Conservation (phyloP, 2,113 vertebrate species). For the Dicentrarchus labrax region DNA sequence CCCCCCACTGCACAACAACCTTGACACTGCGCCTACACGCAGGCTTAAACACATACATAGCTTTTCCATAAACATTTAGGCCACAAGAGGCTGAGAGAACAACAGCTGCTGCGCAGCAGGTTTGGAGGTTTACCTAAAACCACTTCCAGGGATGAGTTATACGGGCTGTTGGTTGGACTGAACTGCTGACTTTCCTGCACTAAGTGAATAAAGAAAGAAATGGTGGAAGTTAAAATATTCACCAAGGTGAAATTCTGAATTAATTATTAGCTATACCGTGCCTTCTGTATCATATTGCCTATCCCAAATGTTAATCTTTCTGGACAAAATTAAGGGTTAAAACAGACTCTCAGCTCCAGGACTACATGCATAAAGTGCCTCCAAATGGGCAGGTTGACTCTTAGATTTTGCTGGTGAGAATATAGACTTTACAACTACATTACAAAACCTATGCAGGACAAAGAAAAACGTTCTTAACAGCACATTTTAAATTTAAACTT, state of each 20-base stretch:
- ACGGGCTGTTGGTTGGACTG: background rate
- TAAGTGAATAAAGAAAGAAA: background rate
- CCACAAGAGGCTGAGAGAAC: constrained; percentile 6
- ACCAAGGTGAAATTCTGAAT: too few species aligned
- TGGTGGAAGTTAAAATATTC: background rate
- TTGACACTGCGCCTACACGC: background rate
- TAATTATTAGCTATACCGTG: background rate
- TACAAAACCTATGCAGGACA: background rate
- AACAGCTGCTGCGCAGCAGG: constrained; percentile 36
- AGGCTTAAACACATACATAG: background rate
- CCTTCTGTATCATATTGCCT: too few species aligned
- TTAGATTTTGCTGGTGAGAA: background rate
- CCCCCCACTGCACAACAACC: background rate
- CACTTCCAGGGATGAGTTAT: background rate
- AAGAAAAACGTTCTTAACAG: too few species aligned
- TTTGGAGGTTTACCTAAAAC: constrained; percentile 10
- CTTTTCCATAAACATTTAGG: constrained; percentile 12
- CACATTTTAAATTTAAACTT: background rate
- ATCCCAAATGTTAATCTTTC: background rate
- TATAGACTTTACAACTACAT: background rate
- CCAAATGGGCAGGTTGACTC: background rate
- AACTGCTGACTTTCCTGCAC: background rate
- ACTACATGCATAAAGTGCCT: background rate
- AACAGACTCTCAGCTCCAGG: background rate
- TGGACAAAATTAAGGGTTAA: background rate